Evolutionary conservation across 2,888 invertebrate species (phyloP).

Genomic region (Lithophane leautieri): DNA sequence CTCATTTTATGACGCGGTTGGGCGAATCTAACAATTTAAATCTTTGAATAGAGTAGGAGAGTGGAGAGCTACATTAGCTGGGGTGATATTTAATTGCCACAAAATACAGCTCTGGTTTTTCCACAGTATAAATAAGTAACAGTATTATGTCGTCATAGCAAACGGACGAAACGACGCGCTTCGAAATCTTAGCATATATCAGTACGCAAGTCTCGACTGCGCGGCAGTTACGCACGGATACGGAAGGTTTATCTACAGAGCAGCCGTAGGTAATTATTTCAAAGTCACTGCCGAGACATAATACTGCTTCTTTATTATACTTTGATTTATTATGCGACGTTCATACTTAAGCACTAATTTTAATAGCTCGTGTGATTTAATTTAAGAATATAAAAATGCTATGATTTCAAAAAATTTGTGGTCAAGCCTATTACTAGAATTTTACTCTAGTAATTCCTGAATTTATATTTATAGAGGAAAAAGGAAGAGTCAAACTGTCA

Average conservation of each 20-base stretch:
- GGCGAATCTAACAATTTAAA: not conserved
- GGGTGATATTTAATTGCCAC: not conserved
- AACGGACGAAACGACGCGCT: too few species aligned
- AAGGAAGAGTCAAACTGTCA: not conserved
- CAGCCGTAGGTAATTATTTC: too few species aligned
- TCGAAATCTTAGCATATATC: too few species aligned
- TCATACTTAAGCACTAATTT: not conserved
- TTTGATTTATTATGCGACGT: not conserved
- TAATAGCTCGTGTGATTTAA: not conserved
- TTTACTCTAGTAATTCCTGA: not conserved
- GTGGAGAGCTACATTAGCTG: too few species aligned
- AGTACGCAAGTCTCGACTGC: too few species aligned
- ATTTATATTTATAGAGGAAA: not conserved
- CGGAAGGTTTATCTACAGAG: too few species aligned
- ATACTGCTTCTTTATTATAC: too few species aligned
- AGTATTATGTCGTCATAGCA: too few species aligned
- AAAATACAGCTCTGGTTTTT: not conserved
- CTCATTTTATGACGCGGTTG: not conserved
- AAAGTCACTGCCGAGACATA: too few species aligned
- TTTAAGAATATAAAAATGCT: not conserved
- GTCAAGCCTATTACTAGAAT: not conserved
- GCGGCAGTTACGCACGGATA: too few species aligned
- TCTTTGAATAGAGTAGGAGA: not conserved
- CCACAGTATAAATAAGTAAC: too few species aligned
- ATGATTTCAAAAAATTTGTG: not conserved